These are phyloP conservation scores for Leptobrachium ailaonicum DNA, from an alignment of 2,113 vertebrate species.

Conservation along the genomic window DNA sequence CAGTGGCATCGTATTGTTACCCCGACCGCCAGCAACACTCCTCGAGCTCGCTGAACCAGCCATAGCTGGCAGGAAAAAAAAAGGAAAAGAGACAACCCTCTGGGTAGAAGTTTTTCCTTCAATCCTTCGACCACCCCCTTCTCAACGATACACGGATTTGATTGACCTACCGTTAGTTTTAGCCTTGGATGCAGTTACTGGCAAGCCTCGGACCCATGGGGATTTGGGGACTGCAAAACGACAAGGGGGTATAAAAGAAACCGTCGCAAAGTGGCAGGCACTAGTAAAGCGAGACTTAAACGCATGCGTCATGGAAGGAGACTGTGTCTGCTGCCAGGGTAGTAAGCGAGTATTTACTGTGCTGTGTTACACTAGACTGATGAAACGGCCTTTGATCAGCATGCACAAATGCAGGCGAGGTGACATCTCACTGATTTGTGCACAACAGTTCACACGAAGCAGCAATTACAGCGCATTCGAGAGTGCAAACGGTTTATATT, in stretches of 20 bases:
- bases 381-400: slow-evolving; percentile 59
- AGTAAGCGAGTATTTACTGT: slow-evolving; percentile 62
- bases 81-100: slow-evolving; percentile 71
- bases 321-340: slow-evolving; percentile 55
- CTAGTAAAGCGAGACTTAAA: slow-evolving; percentile 59
- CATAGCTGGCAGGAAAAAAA: slow-evolving; percentile 58
- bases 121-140: slow-evolving; percentile 66
- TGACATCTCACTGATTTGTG: slow-evolving; percentile 57
- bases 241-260: slow-evolving; percentile 48
- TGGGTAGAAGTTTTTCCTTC: slow-evolving; percentile 70
- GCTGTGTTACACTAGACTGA: slow-evolving; percentile 65
- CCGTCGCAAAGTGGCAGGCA: slow-evolving; percentile 55
- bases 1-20: slow-evolving; percentile 42
- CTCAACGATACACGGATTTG: slow-evolving; percentile 70
- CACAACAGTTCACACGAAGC: slow-evolving; percentile 57
- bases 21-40: too few relatives aligned
- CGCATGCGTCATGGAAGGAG: slow-evolving; percentile 43
- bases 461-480: neutral
- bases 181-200: slow-evolving; percentile 78
- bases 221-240: slow-evolving; percentile 77
- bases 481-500: too few relatives aligned
- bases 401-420: slow-evolving; percentile 54
- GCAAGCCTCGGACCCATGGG: slow-evolving; percentile 83
- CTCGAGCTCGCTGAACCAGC: slow-evolving; percentile 70
- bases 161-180: slow-evolving; percentile 83